A percentile compares a stretch with the other conserved stretches of the same genome.
These are phyloP conservation scores for Turdus rufiventris DNA, from an alignment of 2,113 vertebrate genomes.

Conservation along the genomic window DNA sequence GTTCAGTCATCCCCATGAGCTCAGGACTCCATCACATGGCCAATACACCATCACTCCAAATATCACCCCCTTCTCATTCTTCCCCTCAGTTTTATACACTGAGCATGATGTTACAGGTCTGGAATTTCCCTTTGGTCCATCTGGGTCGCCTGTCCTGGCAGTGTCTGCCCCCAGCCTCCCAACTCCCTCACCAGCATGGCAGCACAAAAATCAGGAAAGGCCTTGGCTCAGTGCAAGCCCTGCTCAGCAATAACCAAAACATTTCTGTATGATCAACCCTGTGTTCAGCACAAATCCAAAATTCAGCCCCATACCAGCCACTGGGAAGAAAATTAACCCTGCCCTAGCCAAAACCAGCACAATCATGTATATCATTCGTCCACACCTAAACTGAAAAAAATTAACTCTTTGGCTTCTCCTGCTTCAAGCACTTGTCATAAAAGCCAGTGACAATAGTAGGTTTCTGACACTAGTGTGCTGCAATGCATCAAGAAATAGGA, in stretches of 20 bases:
- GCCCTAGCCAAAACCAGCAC: not conserved
- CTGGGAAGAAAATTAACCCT: not conserved
- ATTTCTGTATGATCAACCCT: not conserved
- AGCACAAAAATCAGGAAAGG: not conserved
- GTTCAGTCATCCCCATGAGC: not conserved
- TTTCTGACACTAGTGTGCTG: not conserved
- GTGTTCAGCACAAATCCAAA: not conserved
- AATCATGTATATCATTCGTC: not conserved
- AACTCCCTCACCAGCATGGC: accelerated
- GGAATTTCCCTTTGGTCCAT: not conserved
- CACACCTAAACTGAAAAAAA: not conserved
- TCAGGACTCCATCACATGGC: too few species aligned
- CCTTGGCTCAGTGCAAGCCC: not conserved
- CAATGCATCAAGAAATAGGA: not conserved
- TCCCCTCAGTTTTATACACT: not conserved
- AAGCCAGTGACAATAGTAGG: not conserved
- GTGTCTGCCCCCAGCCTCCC: not conserved
- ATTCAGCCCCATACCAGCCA: not conserved
- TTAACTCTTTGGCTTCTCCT: not conserved
- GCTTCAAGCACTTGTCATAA: not conserved
- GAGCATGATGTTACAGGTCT: not conserved
- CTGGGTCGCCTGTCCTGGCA: not conserved
- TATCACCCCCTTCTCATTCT: not conserved
- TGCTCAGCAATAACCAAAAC: not conserved
- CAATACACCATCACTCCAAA: not conserved